Conservation (phyloP, 1,140 invertebrate species). For the Ips nitidus region DNA sequence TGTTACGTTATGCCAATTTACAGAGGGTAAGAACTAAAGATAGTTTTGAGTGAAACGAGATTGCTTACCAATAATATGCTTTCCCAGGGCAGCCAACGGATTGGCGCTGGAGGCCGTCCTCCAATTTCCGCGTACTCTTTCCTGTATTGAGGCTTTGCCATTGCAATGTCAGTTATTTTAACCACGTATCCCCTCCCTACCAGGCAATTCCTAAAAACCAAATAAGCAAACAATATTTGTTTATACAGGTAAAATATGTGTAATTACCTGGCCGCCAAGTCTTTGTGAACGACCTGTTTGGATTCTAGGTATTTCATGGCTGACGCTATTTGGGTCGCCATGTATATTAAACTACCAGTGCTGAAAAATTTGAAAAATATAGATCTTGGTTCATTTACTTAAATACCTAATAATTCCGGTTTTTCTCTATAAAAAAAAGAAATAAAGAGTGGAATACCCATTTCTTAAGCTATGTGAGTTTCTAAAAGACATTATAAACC, state of each 20-base stretch:
- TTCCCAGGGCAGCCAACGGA: slow-evolving; percentile 90
- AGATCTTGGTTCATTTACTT: slow-evolving; percentile 18
- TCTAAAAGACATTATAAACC: too few species aligned
- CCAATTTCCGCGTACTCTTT: slow-evolving; percentile 82
- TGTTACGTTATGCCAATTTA: too few species aligned
- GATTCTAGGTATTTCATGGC: slow-evolving; percentile 85
- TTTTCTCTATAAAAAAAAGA: neutral
- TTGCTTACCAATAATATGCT: slow-evolving; percentile 71
- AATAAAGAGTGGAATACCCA: neutral
- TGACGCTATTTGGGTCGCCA: slow-evolving; percentile 81
- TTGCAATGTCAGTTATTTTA: slow-evolving; percentile 88
- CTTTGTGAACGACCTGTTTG: slow-evolving; percentile 74
- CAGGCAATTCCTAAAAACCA: slow-evolving; percentile 73
- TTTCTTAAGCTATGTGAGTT: too few species aligned
- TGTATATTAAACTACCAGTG: slow-evolving; percentile 76
- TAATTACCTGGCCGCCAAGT: slow-evolving; percentile 73
- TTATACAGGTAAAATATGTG: neutral
- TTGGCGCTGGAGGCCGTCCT: slow-evolving; percentile 76
- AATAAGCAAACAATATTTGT: neutral
- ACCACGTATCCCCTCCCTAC: slow-evolving; percentile 77
- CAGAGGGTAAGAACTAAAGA: neutral
- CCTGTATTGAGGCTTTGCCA: slow-evolving; percentile 80
- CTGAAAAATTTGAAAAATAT: slow-evolving; percentile 55
- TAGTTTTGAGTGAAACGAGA: neutral
- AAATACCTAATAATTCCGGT: neutral